Conservation (phyloP, 2,113 vertebrate species). For the Tamias sibiricus region DNA sequence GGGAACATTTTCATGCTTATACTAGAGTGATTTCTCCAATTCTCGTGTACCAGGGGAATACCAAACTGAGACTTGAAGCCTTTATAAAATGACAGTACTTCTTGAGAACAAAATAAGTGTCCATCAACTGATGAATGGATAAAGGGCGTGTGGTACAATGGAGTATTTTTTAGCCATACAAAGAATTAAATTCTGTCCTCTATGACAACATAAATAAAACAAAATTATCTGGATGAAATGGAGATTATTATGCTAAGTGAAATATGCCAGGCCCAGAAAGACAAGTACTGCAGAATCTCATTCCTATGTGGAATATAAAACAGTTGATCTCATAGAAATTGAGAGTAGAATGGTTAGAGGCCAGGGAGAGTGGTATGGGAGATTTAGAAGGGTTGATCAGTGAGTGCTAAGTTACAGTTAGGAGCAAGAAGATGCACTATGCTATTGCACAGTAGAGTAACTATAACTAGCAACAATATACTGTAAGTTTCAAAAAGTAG, state of each 20-base stretch:
- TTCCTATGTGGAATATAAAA: too few relatives aligned
- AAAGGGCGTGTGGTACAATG: too few relatives aligned
- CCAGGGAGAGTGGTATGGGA: background rate
- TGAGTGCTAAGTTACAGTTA: background rate
- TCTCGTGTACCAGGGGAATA: background rate
- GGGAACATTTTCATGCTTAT: background rate
- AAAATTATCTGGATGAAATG: too few relatives aligned
- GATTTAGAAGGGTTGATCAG: background rate
- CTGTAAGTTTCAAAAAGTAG: background rate
- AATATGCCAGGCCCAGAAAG: background rate
- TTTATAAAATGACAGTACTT: background rate
- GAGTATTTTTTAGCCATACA: too few relatives aligned
- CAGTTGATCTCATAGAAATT: background rate
- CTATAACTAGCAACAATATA: background rate
- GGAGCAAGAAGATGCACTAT: background rate
- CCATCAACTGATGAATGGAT: background rate
- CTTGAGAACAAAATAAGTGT: background rate
- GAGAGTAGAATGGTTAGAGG: background rate
- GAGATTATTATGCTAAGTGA: background rate
- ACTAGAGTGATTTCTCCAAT: background rate
- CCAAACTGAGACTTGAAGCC: background rate
- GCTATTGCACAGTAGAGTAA: background rate
- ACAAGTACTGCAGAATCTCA: background rate
- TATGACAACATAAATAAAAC: background rate
- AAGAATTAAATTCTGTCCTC: background rate